Evolutionary conservation across 1,140 invertebrate species (phyloP).

Genomic region (Drosophila teissieri): DNA sequence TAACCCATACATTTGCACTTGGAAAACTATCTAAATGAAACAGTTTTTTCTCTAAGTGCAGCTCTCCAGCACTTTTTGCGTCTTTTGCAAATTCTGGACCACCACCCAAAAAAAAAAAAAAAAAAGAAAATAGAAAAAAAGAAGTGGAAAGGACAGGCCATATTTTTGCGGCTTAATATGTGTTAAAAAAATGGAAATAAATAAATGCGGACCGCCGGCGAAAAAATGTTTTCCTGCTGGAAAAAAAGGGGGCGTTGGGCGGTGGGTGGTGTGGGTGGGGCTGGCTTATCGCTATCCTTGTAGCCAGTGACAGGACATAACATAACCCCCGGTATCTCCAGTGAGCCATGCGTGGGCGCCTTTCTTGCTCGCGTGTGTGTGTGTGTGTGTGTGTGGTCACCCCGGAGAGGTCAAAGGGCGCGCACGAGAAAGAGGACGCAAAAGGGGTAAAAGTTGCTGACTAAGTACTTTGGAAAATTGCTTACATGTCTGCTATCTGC

Average conservation of each 20-base stretch:
- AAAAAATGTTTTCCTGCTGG: slow-evolving; percentile 51
- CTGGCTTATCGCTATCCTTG: slow-evolving; percentile 57
- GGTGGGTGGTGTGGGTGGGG: background rate
- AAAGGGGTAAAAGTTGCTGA: slow-evolving; percentile 77
- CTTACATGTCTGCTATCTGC: slow-evolving; percentile 59
- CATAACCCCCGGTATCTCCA: slow-evolving; percentile 76
- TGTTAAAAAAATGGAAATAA: slow-evolving; percentile 57
- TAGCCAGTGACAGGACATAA: slow-evolving; percentile 82
- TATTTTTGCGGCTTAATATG: slow-evolving; percentile 82
- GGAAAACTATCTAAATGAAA: no score
- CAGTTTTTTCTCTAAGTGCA: background rate
- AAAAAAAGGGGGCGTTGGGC: background rate
- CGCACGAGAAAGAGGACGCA: background rate
- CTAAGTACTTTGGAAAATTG: slow-evolving; percentile 82
- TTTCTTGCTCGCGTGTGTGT: background rate
- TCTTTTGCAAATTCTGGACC: slow-evolving; percentile 33
- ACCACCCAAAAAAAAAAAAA: slow-evolving; percentile 17
- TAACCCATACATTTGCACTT: no score
- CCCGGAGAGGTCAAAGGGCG: slow-evolving; percentile 27
- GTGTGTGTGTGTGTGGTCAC: slow-evolving; percentile 53
- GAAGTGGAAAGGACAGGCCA: slow-evolving; percentile 51
- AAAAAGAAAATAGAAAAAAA: background rate
- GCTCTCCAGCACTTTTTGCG: slow-evolving; percentile 17
- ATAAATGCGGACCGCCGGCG: slow-evolving; percentile 46
- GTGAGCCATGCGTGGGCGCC: slow-evolving; percentile 67